phyloP scores from a whole-genome alignment of 2,888 invertebrate species.

The Serripes groenlandicus region DNA sequence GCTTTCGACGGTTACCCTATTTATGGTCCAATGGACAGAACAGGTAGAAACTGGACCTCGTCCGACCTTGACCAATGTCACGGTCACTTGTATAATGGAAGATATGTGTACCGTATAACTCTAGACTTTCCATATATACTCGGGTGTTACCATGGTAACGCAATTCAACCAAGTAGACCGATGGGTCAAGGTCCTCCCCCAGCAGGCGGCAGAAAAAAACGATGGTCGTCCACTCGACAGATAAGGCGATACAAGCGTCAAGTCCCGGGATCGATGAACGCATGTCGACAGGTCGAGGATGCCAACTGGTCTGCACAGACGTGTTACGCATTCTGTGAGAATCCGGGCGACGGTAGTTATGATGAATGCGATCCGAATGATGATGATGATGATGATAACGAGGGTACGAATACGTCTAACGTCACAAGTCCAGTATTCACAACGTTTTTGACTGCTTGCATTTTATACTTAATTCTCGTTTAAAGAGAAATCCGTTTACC shows the following conservation, averaged over 20 bases:
- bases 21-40: conserved; percentile 46
- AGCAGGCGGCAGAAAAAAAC: background rate
- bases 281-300: conserved; percentile 2
- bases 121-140: conserved; percentile 52
- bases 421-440: background rate
- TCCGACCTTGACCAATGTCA: conserved; percentile 49
- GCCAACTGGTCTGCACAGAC: conserved; percentile 25
- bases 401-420: background rate
- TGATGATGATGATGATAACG: background rate
- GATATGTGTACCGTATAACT: conserved; percentile 47
- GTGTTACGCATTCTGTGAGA: conserved; percentile 43
- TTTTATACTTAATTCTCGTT: background rate
- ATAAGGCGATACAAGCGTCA: conserved; percentile 6
- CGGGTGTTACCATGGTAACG: conserved; percentile 45
- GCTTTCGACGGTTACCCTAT: conserved; percentile 59
- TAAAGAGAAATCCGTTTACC: background rate
- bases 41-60: conserved; percentile 24
- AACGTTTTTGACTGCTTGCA: background rate
- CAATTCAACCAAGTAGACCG: background rate
- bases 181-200: background rate
- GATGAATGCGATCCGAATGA: conserved; percentile 27
- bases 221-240: background rate
- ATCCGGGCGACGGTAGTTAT: conserved; percentile 27
- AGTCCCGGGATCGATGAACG: conserved; percentile 1
- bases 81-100: conserved; percentile 33